phyloP scores from a whole-genome alignment of 2,797 vertebrate genomes.

The Alcedo atthis region DNA sequence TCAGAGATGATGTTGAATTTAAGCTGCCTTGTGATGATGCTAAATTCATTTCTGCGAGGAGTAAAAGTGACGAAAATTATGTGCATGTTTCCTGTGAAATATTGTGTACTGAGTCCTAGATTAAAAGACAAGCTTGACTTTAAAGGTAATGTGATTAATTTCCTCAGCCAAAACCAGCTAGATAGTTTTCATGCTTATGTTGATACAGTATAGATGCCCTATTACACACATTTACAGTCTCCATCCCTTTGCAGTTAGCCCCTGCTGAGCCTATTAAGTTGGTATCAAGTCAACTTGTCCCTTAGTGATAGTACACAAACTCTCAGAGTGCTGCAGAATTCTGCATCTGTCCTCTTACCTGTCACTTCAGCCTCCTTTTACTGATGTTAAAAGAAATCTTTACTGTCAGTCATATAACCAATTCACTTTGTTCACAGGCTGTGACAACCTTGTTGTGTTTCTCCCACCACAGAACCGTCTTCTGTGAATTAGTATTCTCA shows the following conservation, averaged over 20 bases:
- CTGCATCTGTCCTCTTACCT: slow-evolving; percentile 88
- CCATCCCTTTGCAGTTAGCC: slow-evolving; percentile 15
- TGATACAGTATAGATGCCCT: slow-evolving; percentile 25
- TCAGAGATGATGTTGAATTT: slow-evolving; percentile 31
- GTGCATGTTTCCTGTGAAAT: slow-evolving; percentile 40
- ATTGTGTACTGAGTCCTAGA: background rate
- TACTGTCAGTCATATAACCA: slow-evolving; percentile 97
- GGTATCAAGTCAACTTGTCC: slow-evolving; percentile 73
- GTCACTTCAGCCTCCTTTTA: slow-evolving; percentile 90
- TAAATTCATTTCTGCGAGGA: slow-evolving; percentile 41
- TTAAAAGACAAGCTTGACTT: slow-evolving; percentile 22
- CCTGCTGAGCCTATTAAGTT: slow-evolving; percentile 78
- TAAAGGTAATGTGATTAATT: slow-evolving; percentile 22
- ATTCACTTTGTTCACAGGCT: slow-evolving; percentile 97
- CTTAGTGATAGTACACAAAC: slow-evolving; percentile 84
- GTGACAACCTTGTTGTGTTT: slow-evolving; percentile 90
- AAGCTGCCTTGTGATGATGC: slow-evolving; percentile 46
- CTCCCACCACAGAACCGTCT: slow-evolving; percentile 73
- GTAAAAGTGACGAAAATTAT: slow-evolving; percentile 52
- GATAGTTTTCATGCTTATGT: slow-evolving; percentile 8
- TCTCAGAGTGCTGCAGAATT: slow-evolving; percentile 84
- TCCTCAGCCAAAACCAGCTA: background rate
- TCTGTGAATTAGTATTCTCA: slow-evolving; percentile 85
- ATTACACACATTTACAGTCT: slow-evolving; percentile 32
- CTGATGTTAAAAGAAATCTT: slow-evolving; percentile 99